These are phyloP conservation scores for Siphlonurus alternatus DNA, from an alignment of 2,888 invertebrate species.

Conservation along the genomic window DNA sequence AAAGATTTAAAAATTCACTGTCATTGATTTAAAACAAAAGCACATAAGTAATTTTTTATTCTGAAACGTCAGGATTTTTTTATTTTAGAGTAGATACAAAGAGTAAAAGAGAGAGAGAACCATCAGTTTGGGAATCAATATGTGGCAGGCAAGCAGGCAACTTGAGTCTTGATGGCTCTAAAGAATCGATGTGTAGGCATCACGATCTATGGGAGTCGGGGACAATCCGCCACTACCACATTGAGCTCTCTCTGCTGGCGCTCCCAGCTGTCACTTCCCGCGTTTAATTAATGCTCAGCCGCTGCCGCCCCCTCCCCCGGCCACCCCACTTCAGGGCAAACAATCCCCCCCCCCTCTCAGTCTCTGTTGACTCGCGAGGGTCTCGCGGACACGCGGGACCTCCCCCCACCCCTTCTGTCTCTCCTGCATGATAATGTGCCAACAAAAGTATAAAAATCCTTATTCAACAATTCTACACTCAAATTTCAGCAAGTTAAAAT, in stretches of 20 bases:
- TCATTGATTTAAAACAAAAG: neutral
- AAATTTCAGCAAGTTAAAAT: neutral
- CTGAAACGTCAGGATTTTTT: neutral
- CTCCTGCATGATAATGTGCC: too few relatives aligned
- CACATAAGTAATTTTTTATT: neutral
- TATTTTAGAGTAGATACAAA: neutral
- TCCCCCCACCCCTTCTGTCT: too few relatives aligned
- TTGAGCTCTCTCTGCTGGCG: neutral
- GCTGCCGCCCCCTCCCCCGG: neutral
- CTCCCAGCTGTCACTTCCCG: conserved; percentile 2
- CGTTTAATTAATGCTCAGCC: conserved; percentile 1
- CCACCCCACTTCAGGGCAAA: neutral
- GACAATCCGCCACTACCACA: too few relatives aligned
- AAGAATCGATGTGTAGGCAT: neutral
- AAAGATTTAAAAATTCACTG: neutral
- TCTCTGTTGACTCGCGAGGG: neutral
- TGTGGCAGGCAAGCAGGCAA: neutral
- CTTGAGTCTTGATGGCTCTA: neutral
- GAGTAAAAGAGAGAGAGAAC: neutral
- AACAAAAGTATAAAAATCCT: too few relatives aligned
- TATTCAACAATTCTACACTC: neutral
- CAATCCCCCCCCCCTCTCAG: neutral
- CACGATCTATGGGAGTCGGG: too few relatives aligned
- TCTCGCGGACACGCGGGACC: neutral
- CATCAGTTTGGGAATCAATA: neutral